Conservation (phyloP, 2,888 invertebrate genomes). For the Hypsopygia costalis region DNA sequence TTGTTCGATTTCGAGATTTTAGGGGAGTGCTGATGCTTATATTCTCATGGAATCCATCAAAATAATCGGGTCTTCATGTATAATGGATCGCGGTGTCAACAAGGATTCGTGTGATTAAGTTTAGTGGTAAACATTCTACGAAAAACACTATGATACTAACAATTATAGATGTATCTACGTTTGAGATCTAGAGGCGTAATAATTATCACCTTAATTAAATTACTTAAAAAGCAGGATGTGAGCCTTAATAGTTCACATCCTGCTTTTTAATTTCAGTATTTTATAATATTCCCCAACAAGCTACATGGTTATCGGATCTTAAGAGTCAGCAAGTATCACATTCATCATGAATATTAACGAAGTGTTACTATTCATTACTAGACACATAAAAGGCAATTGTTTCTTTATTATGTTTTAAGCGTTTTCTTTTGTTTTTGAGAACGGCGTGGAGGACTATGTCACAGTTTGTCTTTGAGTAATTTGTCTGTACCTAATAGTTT, state of each 20-base stretch:
- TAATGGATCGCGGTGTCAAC: constrained; percentile 70
- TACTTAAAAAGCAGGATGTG: constrained; percentile 8
- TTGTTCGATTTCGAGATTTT: constrained; percentile 77
- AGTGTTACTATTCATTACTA: constrained; percentile 46
- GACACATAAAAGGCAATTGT: constrained; percentile 68
- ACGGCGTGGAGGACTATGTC: constrained; percentile 52
- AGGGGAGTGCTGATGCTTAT: constrained; percentile 75
- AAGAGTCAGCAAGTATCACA: constrained; percentile 17
- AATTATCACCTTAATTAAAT: neutral
- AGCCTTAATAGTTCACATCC: too few relatives aligned
- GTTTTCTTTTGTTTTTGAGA: constrained; percentile 52
- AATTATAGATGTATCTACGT: neutral
- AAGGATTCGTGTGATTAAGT: constrained; percentile 57
- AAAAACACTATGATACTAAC: neutral
- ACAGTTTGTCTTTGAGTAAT: constrained; percentile 48
- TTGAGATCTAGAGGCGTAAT: neutral
- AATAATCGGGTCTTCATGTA: constrained; percentile 72
- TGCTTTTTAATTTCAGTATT: too few relatives aligned
- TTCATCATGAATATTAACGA: constrained; percentile 39
- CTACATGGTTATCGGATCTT: constrained; percentile 7
- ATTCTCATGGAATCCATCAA: constrained; percentile 75
- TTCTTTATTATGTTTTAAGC: constrained; percentile 59
- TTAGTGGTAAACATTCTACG: constrained; percentile 17
- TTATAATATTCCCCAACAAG: constrained; percentile 6
- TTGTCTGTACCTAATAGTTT: constrained; percentile 60